Base-by-base conservation (phyloP, 2,797 vertebrate genomes). In the Pseudochirops corinnae region DNA sequence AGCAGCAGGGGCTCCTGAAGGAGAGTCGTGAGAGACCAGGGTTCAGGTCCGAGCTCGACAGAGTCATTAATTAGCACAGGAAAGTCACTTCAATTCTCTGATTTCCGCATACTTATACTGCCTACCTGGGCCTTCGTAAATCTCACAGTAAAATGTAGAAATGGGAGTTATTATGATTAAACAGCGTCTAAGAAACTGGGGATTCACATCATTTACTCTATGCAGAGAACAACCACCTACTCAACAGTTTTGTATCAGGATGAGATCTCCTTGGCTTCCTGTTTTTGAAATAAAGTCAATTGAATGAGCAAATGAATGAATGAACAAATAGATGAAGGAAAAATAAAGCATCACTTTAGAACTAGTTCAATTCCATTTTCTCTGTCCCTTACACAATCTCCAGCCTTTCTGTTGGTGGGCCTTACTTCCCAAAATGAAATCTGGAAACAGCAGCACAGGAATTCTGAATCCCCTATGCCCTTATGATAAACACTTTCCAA, bases 371-470 rank as follows among this genome's bases (percentile, higher is more conserved):
- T 60, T 96, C 56, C 39, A 95, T 93, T 90, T 57, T 28, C 10
- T 3, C 55, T 62, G 94, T 93, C 28, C 16, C 87, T 53, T 74
- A 52, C 56, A 96, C 90, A 96, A 92, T 56, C 87, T 82, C 12
- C 33, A 90, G 31, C 4, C 93, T 95, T 95, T 96, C 53, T 52
- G 92, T 56, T 31, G 91, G 87, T 46, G 39, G 56, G 46, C 94
- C 57, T 93, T 31, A 56, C 33, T 74, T 93, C 96, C 95, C 74
- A 26, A 87, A 87, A 87, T 87, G 39, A 50, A 87, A 50, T 87
- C 96, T 92, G 94, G 90, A 92, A 95, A 90, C 94, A 96, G 90
- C 2, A 56, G n/a, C 39, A 94, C 93, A 94, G 29, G 90, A 94
- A 97, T 93, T 95, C 74, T 33, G 53, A 94, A 93, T 82, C 90